phyloP scores from a whole-genome alignment of 1,140 invertebrate genomes.

The Drosophila triauraria region DNA sequence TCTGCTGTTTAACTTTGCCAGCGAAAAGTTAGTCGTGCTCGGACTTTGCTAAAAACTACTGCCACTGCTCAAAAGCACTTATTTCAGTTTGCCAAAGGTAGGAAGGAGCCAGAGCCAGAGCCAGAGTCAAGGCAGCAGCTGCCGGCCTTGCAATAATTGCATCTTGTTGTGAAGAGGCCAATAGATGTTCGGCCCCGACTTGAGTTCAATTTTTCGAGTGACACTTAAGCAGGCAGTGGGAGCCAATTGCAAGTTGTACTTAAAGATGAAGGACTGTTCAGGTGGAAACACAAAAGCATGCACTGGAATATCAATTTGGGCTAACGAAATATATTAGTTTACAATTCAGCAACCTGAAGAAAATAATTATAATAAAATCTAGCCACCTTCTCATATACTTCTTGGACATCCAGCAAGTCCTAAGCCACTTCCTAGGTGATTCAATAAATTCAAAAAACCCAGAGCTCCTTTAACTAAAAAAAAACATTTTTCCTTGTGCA shows the following conservation, averaged over 20 bases:
- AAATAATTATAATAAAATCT: background rate
- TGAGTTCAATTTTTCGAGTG: constrained; percentile 40
- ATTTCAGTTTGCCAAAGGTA: constrained; percentile 48
- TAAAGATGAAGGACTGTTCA: constrained; percentile 31
- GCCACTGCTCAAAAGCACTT: constrained; percentile 40
- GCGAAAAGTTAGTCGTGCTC: constrained; percentile 44
- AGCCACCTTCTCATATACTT: background rate
- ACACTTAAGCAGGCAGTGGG: constrained; percentile 21
- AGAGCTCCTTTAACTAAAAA: background rate
- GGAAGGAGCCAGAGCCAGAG: background rate
- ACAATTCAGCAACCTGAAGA: too few relatives aligned
- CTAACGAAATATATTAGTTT: background rate
- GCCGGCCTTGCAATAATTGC: constrained; percentile 44
- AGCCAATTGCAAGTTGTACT: constrained; percentile 24
- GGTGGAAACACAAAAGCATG: constrained; percentile 13
- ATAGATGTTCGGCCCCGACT: constrained; percentile 24
- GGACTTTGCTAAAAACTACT: constrained; percentile 46
- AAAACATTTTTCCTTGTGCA: constrained; percentile 9
- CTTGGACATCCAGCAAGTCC: background rate
- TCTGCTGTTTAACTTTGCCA: constrained; percentile 53
- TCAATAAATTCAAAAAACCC: background rate
- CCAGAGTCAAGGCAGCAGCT: background rate
- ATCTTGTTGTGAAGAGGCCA: constrained; percentile 45
- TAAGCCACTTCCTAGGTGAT: background rate
- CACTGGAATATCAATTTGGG: constrained; percentile 10